Evolutionary conservation across 2,888 invertebrate species (phyloP).

Genomic region (Baronia brevicornis): DNA sequence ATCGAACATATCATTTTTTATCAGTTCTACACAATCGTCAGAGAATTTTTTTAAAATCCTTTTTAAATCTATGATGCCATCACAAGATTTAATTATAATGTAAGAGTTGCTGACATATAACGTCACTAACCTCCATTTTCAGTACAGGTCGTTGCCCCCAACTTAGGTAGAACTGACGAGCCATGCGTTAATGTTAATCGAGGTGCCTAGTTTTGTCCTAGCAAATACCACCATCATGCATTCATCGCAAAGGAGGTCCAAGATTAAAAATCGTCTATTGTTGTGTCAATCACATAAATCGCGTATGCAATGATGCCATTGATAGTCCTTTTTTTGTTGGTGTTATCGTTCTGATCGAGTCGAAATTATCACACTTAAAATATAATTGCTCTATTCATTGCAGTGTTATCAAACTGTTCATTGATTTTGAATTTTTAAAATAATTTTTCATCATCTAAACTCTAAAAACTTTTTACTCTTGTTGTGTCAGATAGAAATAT

Average conservation of each 20-base stretch:
- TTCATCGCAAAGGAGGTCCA: background rate
- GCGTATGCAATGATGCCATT: slow-evolving; percentile 4
- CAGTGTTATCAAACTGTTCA: too few relatives aligned
- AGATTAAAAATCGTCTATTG: slow-evolving; percentile 10
- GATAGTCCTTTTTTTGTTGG: slow-evolving; percentile 7
- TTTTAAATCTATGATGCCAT: too few relatives aligned
- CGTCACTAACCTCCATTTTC: slow-evolving; percentile 9
- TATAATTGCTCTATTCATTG: too few relatives aligned
- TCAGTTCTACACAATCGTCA: too few relatives aligned
- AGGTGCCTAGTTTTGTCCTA: slow-evolving; percentile 8
- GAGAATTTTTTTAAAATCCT: too few relatives aligned
- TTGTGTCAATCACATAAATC: slow-evolving; percentile 11
- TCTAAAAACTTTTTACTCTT: too few relatives aligned
- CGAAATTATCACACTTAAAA: too few relatives aligned
- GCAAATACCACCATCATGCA: slow-evolving; percentile 3
- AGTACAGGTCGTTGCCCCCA: slow-evolving; percentile 10
- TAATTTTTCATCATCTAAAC: too few relatives aligned
- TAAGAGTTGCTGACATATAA: slow-evolving; percentile 7
- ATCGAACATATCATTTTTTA: too few relatives aligned
- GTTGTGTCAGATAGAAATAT: too few relatives aligned
- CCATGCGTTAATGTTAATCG: slow-evolving; percentile 13
- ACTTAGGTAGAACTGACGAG: slow-evolving; percentile 10
- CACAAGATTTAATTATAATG: slow-evolving; percentile 3
- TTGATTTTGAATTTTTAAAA: too few relatives aligned
- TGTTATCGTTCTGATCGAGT: too few relatives aligned